Base-by-base conservation (phyloP, 2,797 vertebrate species). In the Phaenicophaeus curvirostris region DNA sequence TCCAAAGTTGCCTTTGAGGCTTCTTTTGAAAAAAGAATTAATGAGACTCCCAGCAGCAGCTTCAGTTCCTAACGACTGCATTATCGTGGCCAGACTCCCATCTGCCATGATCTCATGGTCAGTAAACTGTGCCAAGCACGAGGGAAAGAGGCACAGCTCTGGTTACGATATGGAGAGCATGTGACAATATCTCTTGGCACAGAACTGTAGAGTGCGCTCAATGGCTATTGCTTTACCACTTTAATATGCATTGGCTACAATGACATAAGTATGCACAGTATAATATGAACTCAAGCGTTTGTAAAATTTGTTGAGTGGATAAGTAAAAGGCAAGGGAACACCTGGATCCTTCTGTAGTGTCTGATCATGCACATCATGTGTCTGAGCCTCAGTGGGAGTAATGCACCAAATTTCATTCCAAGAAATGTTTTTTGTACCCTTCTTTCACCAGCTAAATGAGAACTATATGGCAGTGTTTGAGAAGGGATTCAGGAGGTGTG, bases 61-160 rank as follows among this genome's bases (percentile, higher is more conserved):
- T 94, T 94, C 74, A 65, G 73, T 33, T 97, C 65, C 67, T 78
- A 90, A 90, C 0, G 53, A 94, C 55, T 35, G 67, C 0, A 0
- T 94, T 93, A 88, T 96, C 94, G 74, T 94, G 95, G 94, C 89
- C 94, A 96, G 96, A 93, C 83, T 91, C 83, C 91, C 93, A 96
- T 91, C 89, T 95, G 94, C 85, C 94, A 82, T 96, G 82, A 97
- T 85, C 91, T 97, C 95, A 96, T 79, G 87, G 84, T 51, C 80
- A 93, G 85, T 20, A 84, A 86, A 57, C 39, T 0, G 8, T 94
- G 92, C 94, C 96, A 96, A 94, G 85, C 73, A 35, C 42, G 86
- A 89, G 77, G 35, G 31, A 66, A 79, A 75, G 89, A 96, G 87
- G 76, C 55, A 86, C 33, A 54, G 55, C 72, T 91, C 92, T 78